Evolutionary conservation across 2,888 invertebrate genomes (phyloP).

Genomic region (Baccha elongata): DNA sequence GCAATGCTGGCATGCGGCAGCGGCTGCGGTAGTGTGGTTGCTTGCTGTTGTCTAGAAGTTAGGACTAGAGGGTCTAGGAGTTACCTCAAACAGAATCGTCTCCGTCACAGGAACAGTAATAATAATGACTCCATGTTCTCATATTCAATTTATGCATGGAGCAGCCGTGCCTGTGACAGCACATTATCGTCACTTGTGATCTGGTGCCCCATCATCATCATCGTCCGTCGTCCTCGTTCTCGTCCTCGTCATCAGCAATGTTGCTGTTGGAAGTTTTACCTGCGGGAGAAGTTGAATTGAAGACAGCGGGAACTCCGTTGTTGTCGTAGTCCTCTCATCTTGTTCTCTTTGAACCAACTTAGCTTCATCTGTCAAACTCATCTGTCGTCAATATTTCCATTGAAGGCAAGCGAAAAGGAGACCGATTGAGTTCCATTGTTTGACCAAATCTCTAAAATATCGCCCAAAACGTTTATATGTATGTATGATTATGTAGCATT

Average conservation of each 20-base stretch:
- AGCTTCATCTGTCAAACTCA: conserved; percentile 68
- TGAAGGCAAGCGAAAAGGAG: conserved; percentile 26
- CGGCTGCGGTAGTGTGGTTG: no score
- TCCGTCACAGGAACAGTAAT: conserved; percentile 66
- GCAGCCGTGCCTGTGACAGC: conserved; percentile 76
- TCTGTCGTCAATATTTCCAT: conserved; percentile 74
- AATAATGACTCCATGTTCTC: conserved; percentile 74
- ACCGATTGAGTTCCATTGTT: conserved; percentile 68
- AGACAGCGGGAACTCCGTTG: conserved; percentile 58
- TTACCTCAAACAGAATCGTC: conserved; percentile 41
- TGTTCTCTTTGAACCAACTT: conserved; percentile 34
- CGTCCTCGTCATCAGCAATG: conserved; percentile 27
- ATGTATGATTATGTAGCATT: neutral
- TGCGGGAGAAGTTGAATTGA: conserved; percentile 21
- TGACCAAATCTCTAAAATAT: conserved; percentile 64
- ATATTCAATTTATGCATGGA: conserved; percentile 74
- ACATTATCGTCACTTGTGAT: conserved; percentile 78
- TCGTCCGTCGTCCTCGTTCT: conserved; percentile 34
- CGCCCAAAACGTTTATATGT: neutral
- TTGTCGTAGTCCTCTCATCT: conserved; percentile 63
- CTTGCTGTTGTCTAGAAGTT: conserved; percentile 12
- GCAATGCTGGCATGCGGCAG: conserved; percentile 62
- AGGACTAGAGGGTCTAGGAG: conserved; percentile 6
- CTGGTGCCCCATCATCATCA: conserved; percentile 73
- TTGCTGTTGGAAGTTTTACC: conserved; percentile 36